Evolutionary conservation across 2,113 vertebrate species (phyloP).

Genomic region (Pandion haliaetus): DNA sequence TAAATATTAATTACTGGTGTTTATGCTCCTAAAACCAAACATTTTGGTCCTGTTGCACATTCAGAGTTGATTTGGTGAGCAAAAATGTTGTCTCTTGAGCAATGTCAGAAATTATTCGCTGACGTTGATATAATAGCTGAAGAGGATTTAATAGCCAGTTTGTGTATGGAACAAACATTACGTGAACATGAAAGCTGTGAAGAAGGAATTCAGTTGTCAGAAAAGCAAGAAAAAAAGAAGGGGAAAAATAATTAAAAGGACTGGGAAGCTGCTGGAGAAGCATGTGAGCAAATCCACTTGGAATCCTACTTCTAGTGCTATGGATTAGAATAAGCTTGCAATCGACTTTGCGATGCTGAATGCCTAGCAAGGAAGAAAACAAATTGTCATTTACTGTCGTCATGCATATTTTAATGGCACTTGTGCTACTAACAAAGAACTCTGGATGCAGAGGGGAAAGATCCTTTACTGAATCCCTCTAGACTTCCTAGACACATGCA

Average conservation of each 20-base stretch:
- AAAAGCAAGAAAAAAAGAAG: not conserved
- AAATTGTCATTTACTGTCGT: not conserved
- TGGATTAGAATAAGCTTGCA: not conserved
- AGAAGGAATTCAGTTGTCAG: not conserved
- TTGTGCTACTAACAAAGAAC: not conserved
- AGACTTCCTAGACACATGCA: not conserved
- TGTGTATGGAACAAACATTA: not conserved
- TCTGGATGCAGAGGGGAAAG: not conserved
- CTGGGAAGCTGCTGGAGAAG: not conserved
- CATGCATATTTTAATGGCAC: not conserved
- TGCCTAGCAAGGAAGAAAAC: not conserved
- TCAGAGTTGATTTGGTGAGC: not conserved
- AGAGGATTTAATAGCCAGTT: not conserved
- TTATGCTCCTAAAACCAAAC: not conserved
- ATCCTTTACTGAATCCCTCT: not conserved
- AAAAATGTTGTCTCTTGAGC: not conserved
- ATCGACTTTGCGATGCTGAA: not conserved
- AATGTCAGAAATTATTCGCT: not conserved
- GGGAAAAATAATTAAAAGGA: not conserved
- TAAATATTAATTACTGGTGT: slow-evolving; percentile 21
- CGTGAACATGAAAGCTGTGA: rapidly evolving
- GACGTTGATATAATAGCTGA: not conserved
- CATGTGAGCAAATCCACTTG: not conserved
- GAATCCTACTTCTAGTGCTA: not conserved
- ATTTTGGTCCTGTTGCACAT: not conserved